A percentile compares a stretch with the other conserved stretches of the same genome.
phyloP scores from a whole-genome alignment of 2,113 vertebrate genomes.

The Myocastor coypus region DNA sequence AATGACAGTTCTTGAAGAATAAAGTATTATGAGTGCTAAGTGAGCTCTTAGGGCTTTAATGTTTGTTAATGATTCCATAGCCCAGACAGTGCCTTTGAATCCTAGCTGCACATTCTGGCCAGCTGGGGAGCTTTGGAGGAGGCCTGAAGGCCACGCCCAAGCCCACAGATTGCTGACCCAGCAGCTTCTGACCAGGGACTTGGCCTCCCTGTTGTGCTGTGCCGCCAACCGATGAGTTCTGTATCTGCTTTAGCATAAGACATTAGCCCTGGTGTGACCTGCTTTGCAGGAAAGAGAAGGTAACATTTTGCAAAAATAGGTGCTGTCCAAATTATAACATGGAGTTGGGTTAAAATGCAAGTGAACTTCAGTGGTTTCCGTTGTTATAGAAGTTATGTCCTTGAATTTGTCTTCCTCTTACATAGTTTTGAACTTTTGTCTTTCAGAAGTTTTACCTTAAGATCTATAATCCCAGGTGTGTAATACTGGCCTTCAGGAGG shows the following conservation, averaged over 20 bases:
- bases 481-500: too few relatives aligned
- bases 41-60: constrained; percentile 5
- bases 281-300: neutral
- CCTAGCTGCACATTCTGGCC: neutral
- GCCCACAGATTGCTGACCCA: neutral
- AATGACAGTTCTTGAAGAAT: constrained; percentile 4
- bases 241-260: neutral
- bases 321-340: neutral
- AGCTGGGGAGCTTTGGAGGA: neutral
- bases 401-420: neutral
- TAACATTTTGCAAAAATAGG: neutral
- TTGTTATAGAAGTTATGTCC: neutral
- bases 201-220: neutral
- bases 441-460: constrained; percentile 36
- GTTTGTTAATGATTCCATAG: neutral
- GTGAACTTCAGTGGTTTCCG: neutral
- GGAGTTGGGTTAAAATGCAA: neutral
- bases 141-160: neutral
- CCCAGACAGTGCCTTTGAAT: constrained; percentile 9
- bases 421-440: constrained; percentile 37
- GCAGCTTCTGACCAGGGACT: neutral
- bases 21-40: neutral
- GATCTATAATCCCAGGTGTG: neutral
- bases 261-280: neutral
- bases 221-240: neutral